These are phyloP conservation scores for Champsocephalus esox DNA, from an alignment of 2,797 vertebrate genomes.

Conservation along the genomic window DNA sequence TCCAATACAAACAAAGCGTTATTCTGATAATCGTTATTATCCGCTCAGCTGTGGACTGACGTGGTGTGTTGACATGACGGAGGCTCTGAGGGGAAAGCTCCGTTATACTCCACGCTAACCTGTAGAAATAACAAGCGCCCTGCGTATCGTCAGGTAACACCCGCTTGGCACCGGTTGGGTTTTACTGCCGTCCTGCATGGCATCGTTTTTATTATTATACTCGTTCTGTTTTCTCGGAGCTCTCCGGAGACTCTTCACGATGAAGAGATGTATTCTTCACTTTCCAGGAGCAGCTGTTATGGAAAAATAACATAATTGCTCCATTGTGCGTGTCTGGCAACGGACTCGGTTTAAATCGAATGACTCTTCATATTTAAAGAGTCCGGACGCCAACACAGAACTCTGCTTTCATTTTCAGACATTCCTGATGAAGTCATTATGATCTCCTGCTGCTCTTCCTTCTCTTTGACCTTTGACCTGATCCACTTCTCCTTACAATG, in stretches of 20 bases:
- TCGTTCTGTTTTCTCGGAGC: slow-evolving; percentile 6
- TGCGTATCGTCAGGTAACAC: slow-evolving; percentile 66
- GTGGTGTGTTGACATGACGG: slow-evolving; percentile 34
- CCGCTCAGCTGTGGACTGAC: slow-evolving; percentile 30
- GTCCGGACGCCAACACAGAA: background rate
- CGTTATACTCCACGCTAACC: slow-evolving; percentile 4
- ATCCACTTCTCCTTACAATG: background rate
- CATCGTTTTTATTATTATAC: background rate
- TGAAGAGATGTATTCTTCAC: slow-evolving; percentile 21
- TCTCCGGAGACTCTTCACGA: slow-evolving; percentile 14
- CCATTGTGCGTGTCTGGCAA: slow-evolving; percentile 61
- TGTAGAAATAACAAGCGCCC: slow-evolving; percentile 46
- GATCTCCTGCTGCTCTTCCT: no score
- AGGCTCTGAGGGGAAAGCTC: slow-evolving; percentile 24
- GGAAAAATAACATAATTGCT: slow-evolving; percentile 65
- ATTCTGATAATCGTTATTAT: no score
- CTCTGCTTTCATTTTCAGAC: background rate
- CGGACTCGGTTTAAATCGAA: slow-evolving; percentile 9
- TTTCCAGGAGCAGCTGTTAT: slow-evolving; percentile 59
- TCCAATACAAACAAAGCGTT: no score
- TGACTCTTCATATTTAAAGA: slow-evolving; percentile 12
- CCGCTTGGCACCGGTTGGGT: background rate
- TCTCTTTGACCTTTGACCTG: background rate
- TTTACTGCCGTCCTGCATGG: background rate
- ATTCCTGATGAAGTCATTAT: background rate